phyloP scores from a whole-genome alignment of 2,797 vertebrate species.

The Sebastes umbrosus region DNA sequence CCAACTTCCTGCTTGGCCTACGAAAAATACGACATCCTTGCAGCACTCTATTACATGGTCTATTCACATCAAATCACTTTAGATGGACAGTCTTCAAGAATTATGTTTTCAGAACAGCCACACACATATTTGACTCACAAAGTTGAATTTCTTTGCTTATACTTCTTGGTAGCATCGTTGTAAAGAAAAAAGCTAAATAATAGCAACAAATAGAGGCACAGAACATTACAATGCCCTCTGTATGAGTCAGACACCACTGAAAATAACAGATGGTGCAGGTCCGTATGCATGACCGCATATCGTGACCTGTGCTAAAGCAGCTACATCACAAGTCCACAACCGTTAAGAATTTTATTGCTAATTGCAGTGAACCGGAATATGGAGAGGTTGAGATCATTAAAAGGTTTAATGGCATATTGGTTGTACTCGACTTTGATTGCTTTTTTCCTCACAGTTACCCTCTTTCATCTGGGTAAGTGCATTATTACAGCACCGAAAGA shows the following conservation, averaged over 20 bases:
- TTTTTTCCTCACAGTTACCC: constrained; percentile 17
- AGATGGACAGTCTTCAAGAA: background rate
- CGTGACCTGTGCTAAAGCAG: constrained; percentile 58
- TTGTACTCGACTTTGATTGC: constrained; percentile 51
- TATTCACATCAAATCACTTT: background rate
- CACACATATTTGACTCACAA: background rate
- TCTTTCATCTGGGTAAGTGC: constrained; percentile 18
- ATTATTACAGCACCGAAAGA: constrained; percentile 22
- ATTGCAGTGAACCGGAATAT: constrained; percentile 63
- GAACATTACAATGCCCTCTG: background rate
- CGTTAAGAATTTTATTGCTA: constrained; percentile 66
- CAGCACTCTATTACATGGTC: no score
- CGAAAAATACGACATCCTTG: no score
- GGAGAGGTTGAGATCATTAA: constrained; percentile 58
- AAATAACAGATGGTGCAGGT: constrained; percentile 53
- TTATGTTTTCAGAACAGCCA: background rate
- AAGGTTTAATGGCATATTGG: constrained; percentile 55
- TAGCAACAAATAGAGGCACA: background rate
- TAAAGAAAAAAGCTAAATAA: background rate
- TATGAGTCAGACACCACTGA: constrained; percentile 32
- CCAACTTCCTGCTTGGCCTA: no score
- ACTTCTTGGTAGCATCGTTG: background rate
- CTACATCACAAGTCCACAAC: constrained; percentile 50
- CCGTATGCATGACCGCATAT: constrained; percentile 33
- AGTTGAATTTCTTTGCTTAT: background rate